phyloP scores from a whole-genome alignment of 1,140 invertebrate species.

The Venustaconcha ellipsiformis region DNA sequence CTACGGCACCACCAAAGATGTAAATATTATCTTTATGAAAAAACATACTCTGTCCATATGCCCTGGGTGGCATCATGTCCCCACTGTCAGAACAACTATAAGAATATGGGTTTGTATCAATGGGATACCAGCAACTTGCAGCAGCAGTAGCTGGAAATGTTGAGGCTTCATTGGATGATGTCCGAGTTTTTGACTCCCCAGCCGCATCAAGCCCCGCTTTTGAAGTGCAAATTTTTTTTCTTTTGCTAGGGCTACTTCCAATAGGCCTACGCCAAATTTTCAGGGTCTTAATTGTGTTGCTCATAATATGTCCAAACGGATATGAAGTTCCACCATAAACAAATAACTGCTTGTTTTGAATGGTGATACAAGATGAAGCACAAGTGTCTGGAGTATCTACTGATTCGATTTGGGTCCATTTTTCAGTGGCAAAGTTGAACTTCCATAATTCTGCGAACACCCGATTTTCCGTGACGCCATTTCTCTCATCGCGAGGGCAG shows the following conservation, averaged over 20 bases:
- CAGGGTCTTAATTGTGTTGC: slow-evolving; percentile 37
- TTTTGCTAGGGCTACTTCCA: no score
- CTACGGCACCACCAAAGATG: slow-evolving; percentile 42
- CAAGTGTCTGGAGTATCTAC: slow-evolving; percentile 30
- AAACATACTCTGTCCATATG: slow-evolving; percentile 42
- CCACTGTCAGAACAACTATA: slow-evolving; percentile 25
- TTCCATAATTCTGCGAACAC: slow-evolving; percentile 44
- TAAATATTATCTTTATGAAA: slow-evolving; percentile 37
- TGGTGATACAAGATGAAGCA: slow-evolving; percentile 30
- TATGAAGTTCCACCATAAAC: slow-evolving; percentile 44
- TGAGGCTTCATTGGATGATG: no score
- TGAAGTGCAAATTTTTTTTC: neutral
- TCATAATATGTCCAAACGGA: slow-evolving; percentile 41
- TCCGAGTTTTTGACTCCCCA: slow-evolving; percentile 1
- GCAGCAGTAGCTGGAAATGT: neutral
- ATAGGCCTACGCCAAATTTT: neutral
- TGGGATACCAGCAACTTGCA: slow-evolving; percentile 22
- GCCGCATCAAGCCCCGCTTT: slow-evolving; percentile 11
- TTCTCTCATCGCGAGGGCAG: slow-evolving; percentile 25
- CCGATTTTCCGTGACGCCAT: slow-evolving; percentile 9
- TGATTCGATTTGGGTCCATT: slow-evolving; percentile 34
- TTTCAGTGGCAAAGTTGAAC: slow-evolving; percentile 41
- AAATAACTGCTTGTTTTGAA: slow-evolving; percentile 31
- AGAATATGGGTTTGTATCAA: slow-evolving; percentile 35
- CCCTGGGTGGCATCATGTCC: slow-evolving; percentile 26